Percentiles rank a stretch among this genome's conserved stretches.
These are phyloP conservation scores for Struthio camelus DNA, from an alignment of 2,113 vertebrate species.

Conservation along the genomic window DNA sequence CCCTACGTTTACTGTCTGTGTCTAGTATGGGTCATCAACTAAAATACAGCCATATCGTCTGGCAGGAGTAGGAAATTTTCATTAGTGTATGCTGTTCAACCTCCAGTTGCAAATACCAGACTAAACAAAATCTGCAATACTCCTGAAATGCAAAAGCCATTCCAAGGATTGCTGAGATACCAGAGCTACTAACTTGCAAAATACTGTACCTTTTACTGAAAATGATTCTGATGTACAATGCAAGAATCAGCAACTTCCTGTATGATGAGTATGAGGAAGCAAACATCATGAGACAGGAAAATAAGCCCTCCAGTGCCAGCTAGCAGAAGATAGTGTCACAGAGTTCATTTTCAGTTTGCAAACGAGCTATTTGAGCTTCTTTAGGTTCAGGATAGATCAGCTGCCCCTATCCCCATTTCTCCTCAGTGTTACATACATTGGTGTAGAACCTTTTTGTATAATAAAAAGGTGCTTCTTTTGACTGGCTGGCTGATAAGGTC, in stretches of 20 bases:
- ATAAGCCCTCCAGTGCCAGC: background rate
- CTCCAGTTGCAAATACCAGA: background rate
- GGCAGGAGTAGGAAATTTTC: background rate
- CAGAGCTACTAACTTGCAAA: background rate
- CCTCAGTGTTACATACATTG: background rate
- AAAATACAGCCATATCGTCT: accelerated
- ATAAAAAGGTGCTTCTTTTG: background rate
- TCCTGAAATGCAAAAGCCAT: background rate
- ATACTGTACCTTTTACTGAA: background rate
- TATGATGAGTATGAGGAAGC: background rate
- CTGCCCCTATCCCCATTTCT: background rate
- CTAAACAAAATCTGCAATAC: background rate
- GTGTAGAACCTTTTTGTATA: background rate
- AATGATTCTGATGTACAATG: background rate
- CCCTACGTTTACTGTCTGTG: background rate
- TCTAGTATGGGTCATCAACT: background rate
- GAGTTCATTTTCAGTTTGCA: background rate
- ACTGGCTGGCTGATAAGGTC: background rate
- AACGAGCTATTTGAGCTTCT: background rate
- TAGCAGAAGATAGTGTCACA: background rate
- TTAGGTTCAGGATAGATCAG: background rate
- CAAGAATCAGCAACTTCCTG: background rate
- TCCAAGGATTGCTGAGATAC: background rate
- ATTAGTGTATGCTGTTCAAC: background rate
- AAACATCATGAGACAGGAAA: background rate